Evolutionary conservation across 2,797 vertebrate genomes (phyloP).

Genomic region (Podargus strigoides): DNA sequence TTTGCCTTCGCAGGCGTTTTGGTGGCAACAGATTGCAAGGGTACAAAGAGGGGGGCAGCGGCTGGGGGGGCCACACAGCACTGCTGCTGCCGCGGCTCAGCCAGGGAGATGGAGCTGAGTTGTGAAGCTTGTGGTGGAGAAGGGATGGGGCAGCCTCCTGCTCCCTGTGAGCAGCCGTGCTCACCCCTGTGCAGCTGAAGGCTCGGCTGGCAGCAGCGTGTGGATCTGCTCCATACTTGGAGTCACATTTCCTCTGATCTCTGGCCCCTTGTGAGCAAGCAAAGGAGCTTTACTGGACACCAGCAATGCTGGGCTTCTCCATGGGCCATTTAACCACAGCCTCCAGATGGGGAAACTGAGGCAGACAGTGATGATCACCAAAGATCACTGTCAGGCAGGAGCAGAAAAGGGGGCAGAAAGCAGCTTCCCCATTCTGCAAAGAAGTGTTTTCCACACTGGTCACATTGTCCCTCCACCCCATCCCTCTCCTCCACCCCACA

Average conservation of each 20-base stretch:
- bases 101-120: background rate
- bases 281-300: background rate
- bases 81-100: background rate
- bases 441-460: no score
- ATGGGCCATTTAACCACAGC: background rate
- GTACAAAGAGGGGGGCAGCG: background rate
- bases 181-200: background rate
- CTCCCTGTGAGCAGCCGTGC: rapidly evolving
- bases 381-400: no score
- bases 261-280: background rate
- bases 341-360: background rate
- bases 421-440: no score
- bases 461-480: no score
- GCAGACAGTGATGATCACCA: background rate
- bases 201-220: no score
- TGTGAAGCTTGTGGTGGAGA: rapidly evolving
- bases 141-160: background rate
- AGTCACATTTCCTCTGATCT: background rate
- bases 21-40: background rate
- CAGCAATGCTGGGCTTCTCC: background rate
- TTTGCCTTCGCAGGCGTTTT: background rate
- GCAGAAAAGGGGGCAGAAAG: no score
- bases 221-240: no score
- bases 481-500: no score
- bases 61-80: background rate